A percentile compares a stretch with the other conserved stretches of the same genome.
Conservation (phyloP, 2,888 invertebrate species). For the Stictocephala bisonia region DNA sequence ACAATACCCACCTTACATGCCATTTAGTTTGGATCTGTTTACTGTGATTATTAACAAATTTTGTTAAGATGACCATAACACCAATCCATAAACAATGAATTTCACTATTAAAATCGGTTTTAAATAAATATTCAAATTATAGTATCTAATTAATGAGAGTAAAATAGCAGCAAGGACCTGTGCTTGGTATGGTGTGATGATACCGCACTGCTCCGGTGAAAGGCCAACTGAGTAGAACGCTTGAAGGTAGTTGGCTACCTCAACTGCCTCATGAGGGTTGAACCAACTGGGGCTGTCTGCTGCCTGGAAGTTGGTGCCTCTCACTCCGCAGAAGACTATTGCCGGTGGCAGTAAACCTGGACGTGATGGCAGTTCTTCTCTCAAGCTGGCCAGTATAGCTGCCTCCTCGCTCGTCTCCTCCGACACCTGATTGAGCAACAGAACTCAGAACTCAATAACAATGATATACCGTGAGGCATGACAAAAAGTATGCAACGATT, state of each 20-base stretch:
- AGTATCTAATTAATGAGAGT: no score
- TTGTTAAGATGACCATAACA: no score
- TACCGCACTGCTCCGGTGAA: constrained; percentile 80
- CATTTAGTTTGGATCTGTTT: no score
- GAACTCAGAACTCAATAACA: constrained; percentile 9
- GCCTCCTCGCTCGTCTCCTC: constrained; percentile 65
- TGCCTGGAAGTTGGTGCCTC: constrained; percentile 65
- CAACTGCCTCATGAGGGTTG: constrained; percentile 84
- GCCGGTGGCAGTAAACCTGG: constrained; percentile 65
- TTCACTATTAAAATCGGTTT: no score
- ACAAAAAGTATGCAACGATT: no score
- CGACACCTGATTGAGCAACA: constrained; percentile 63
- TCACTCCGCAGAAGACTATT: constrained; percentile 77
- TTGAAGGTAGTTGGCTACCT: constrained; percentile 73
- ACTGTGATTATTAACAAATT: no score
- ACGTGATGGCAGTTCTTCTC: constrained; percentile 39
- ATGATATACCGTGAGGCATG: neutral
- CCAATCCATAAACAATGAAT: no score
- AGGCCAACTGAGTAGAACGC: constrained; percentile 75
- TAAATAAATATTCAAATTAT: no score
- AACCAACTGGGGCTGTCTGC: constrained; percentile 79
- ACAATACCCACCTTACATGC: no score
- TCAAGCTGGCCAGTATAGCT: constrained; percentile 58
- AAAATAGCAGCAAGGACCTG: constrained; percentile 74
- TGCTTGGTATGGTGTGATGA: constrained; percentile 92